Conservation (phyloP, 1,140 invertebrate genomes). For the Xylocopa sonorina region DNA sequence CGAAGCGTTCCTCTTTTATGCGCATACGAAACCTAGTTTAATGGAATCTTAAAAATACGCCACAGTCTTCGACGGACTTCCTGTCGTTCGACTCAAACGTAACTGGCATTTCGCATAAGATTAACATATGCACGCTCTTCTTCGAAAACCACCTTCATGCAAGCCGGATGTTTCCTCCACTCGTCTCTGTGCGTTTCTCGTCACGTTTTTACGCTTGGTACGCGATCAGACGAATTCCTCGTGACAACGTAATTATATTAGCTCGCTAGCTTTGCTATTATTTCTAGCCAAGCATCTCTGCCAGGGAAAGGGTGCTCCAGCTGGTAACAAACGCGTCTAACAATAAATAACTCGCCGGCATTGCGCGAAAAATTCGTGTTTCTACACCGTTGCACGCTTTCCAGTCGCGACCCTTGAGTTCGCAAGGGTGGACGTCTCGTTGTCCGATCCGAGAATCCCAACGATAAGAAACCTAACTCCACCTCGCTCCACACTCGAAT, state of each 20-base stretch:
- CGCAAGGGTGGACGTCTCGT: no score
- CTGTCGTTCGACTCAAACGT: background rate
- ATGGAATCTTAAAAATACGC: conserved; percentile 14
- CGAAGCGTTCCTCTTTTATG: no score
- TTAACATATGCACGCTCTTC: background rate
- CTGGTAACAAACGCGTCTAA: background rate
- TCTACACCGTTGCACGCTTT: background rate
- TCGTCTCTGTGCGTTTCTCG: background rate
- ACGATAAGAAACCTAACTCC: background rate
- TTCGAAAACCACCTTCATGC: background rate
- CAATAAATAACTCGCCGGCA: background rate
- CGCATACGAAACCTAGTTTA: background rate
- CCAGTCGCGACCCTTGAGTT: background rate
- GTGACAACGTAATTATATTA: background rate
- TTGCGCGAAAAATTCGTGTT: background rate
- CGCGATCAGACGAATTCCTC: background rate
- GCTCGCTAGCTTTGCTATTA: background rate
- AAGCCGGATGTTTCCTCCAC: background rate
- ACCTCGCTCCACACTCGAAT: background rate
- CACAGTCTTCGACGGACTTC: background rate
- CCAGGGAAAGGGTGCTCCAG: background rate
- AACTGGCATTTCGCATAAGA: background rate
- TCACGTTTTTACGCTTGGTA: background rate
- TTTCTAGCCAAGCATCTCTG: background rate
- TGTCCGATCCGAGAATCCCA: background rate